Base-by-base conservation (phyloP, 30 jellyfish, hydroid and myxozoan species). In the Pelagia noctiluca region DNA sequence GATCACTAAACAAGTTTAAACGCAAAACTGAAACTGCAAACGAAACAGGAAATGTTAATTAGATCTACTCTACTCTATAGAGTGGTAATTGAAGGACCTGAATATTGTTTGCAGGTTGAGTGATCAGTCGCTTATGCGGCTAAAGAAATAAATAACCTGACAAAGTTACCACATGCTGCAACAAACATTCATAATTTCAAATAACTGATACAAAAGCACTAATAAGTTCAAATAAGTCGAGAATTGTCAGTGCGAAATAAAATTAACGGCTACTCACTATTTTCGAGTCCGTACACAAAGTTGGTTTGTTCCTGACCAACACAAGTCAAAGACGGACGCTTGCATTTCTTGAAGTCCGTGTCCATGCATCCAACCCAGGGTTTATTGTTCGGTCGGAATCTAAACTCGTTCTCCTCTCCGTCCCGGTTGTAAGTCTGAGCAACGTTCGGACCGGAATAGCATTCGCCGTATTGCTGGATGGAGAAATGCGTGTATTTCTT, bases 301-400 rank as follows among this genome's bases (percentile, higher is more conserved):
- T 94, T 94, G 7, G 99, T 94, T 62, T 50, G 37, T 60, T 94
- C 97, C 81, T 78, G 91, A 16, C 99, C 99, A 50, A 94, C 63
- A 73, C 99, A 94, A 19, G 97, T 94, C 10, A 85, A 25, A 21
- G 99, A 88, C 11, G 95, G 90, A 46, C 72, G 97, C 16, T 63
- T 32, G 66, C 99, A 94, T 71, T 67, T 75, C 50, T 84, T 80
- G 47, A 61, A 84, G 71, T 94, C 96, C 12, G 91, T 75, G 26
- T 94, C 97, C 91, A 94, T 84, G 76, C 99, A 94, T 0, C 99
- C 99, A 35, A 75, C 52, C 97, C 97, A 88, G 0, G 97, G 99
- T 29, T 83, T 75, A 23, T 65, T 49, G 31, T 81, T 83, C 1
- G 99, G 99, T 29, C 97, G 73, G 65, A 83, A 88, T 57, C 77